phyloP scores from a whole-genome alignment of 2,113 vertebrate genomes.

The Dryoscopus gambensis region DNA sequence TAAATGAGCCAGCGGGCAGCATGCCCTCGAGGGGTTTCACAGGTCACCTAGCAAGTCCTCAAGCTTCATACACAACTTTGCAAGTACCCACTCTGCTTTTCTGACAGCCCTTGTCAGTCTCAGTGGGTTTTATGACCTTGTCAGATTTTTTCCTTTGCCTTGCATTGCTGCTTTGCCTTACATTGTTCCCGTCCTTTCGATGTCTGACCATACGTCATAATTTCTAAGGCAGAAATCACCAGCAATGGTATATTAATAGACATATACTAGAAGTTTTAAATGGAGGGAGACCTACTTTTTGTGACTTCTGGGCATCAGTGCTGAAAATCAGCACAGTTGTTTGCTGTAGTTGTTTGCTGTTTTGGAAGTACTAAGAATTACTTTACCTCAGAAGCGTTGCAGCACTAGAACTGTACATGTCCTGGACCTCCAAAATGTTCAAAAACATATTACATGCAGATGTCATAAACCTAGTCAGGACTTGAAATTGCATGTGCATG shows the following conservation, averaged over 20 bases:
- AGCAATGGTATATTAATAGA: neutral
- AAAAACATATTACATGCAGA: neutral
- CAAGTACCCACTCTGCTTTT: neutral
- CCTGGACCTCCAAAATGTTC: neutral
- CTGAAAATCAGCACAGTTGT: neutral
- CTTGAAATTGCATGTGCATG: neutral
- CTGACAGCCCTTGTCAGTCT: neutral
- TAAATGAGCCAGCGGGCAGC: neutral
- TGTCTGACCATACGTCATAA: neutral
- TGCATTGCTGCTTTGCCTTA: neutral
- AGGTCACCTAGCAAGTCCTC: neutral
- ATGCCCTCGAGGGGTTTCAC: neutral
- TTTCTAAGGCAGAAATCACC: neutral
- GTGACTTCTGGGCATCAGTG: neutral
- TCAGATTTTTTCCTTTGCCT: neutral
- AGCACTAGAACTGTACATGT: neutral
- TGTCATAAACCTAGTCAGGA: neutral
- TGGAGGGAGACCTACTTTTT: neutral
- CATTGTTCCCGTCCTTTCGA: neutral
- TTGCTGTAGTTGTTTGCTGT: neutral
- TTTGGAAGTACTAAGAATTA: neutral
- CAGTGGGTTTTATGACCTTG: neutral
- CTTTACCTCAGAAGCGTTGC: neutral
- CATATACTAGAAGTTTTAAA: neutral
- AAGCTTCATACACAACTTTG: neutral